Evolutionary conservation across 2,888 invertebrate genomes (phyloP), one percentile per base, ranked within the genome.

Genomic region (Artemia sinica): DNA sequence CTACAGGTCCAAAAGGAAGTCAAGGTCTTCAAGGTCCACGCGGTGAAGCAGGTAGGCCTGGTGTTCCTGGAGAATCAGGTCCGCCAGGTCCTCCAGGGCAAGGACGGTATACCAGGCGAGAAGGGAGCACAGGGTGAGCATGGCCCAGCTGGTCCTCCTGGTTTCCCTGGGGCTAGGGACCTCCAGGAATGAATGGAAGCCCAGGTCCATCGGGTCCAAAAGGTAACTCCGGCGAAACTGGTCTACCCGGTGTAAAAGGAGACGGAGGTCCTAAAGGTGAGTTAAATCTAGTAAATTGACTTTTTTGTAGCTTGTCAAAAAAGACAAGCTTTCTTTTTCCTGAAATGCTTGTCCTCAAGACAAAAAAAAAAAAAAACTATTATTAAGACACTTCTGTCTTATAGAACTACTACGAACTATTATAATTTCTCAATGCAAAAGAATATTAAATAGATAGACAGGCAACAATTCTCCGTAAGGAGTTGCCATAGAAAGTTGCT

Each of bases 101-200:
- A 86, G 77, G 89, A 90, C 76, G 91, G 91, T 5, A 77, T 80
- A n/a, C 82, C 84, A 0, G 90, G 90, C 52, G 89, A 90, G 73
- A 90, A 90, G 75, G 91, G 91, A 49, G 83, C 83, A 52, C 80
- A 83, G 65, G 92, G 92, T 14, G 81, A 85, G 69, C 77, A 82
- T 12, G 90, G 90, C n/a, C 77, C 83, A 1, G 78, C 84, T 7
- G 90, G 89, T 0, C 83, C 86, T 2, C 88, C 88, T 75, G 92
- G 91, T 6, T 89, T 89, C 76, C 88, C 88, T 0, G 91, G 91
- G 28, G 83, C 86, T 2, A 81, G 88, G 74, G 91, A 12, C 83
- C 84, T 5, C 86, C 89, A 3, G 91, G 90, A 49, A 76, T 84
- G 66, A 77, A 85, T 63, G 90, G 90, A 49, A 86, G 84, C 75